A percentile compares a stretch with the other conserved stretches of the same genome.
These are phyloP conservation scores for Marmota monax DNA, from an alignment of 2,113 vertebrate species.

Conservation along the genomic window DNA sequence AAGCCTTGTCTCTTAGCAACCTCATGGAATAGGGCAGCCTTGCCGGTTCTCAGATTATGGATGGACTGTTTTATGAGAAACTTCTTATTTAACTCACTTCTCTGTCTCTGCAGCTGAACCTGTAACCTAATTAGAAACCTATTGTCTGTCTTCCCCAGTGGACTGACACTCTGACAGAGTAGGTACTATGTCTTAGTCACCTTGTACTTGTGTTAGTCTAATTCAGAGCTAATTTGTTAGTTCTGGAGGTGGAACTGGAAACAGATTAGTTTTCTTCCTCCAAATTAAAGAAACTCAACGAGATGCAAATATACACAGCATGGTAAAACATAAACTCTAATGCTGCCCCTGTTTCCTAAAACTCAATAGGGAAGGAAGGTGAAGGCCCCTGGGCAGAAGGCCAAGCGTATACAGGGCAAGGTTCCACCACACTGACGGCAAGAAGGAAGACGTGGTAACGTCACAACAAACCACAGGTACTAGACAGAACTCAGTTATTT, in stretches of 20 bases:
- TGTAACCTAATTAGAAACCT: neutral
- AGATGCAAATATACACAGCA: neutral
- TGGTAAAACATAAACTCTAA: neutral
- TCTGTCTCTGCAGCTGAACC: neutral
- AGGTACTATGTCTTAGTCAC: neutral
- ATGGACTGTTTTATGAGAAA: neutral
- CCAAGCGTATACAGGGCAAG: neutral
- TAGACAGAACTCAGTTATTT: neutral
- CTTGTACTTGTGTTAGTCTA: neutral
- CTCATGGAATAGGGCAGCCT: neutral
- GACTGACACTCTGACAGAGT: neutral
- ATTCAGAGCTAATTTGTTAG: neutral
- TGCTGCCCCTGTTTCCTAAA: neutral
- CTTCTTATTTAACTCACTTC: neutral
- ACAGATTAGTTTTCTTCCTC: neutral
- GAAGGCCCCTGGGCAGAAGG: neutral
- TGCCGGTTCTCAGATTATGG: neutral
- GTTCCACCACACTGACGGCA: neutral
- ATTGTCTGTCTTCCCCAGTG: neutral
- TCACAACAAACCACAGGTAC: neutral
- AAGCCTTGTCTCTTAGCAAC: neutral
- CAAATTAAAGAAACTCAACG: neutral
- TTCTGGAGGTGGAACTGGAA: neutral
- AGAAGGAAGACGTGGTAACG: neutral
- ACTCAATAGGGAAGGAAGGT: neutral